Evolutionary conservation across 2,113 vertebrate species (phyloP), one percentile per base, ranked within the genome.

Genomic region (Chrysochloris asiatica): DNA sequence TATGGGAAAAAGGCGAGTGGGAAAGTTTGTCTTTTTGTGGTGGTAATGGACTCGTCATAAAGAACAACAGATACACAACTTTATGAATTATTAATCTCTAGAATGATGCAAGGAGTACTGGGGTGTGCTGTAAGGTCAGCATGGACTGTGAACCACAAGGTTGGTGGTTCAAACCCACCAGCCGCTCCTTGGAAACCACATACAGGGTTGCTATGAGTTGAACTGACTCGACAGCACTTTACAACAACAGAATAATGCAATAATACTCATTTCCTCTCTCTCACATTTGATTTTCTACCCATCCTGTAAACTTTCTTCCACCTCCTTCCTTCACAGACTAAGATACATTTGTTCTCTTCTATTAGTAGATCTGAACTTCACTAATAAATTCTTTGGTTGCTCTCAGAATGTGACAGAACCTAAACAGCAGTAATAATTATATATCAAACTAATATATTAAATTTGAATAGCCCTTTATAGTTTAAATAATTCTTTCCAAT

Each of bases 401-500:
- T 84, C 87, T 91, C 61, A 89, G 76, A 93, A 91, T 59, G 11
- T 61, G 30, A 89, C 13, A 56, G 45, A 36, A 26, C 61, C 45
- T 54, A 52, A 86, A 36, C 88, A 90, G 75, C 89, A 47, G 13
- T 89, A 67, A 45, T 45, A 38, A 30, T 65, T 16, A 4, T 69
- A 16, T 92, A 24, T 65, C 3, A 16, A 30, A 65, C n/a, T 61
- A 69, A 21, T 45, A 73, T 41, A 4, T 85, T 93, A 77, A n/a
- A n/a, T n/a, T 63, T 86, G 59, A 92, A 4, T 83, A 41, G 28
- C 61, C 21, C 72, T 45, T 82, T 50, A 87, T 17, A 89, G 21
- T 80, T 93, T 82, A 91, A 67, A 28, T 82, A 59, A 67, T 90
- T 93, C 24, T 91, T 90, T 92, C 54, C 61, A 14, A 80, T 63